A percentile compares a stretch with the other conserved stretches of the same genome.
Evolutionary conservation across 1,140 invertebrate species (phyloP).

Genomic region (Meloidogyne hapla): DNA sequence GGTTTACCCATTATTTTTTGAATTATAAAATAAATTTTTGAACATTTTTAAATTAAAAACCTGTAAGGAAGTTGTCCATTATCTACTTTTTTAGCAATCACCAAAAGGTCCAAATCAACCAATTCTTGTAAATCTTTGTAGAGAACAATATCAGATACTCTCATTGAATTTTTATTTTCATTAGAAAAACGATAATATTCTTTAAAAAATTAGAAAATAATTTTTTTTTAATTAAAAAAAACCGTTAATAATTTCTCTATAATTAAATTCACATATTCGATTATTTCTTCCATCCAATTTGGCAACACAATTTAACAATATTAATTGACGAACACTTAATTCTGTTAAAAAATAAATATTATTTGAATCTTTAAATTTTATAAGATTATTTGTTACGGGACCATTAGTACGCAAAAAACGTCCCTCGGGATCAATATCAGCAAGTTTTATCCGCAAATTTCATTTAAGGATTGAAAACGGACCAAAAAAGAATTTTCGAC

Average conservation of each 20-base stretch:
- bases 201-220: not conserved
- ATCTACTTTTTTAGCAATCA: slow-evolving; percentile 13
- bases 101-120: not conserved
- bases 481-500: too few relatives aligned
- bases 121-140: slow-evolving; percentile 25
- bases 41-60: not conserved
- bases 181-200: slow-evolving; percentile 21
- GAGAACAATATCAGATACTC: slow-evolving; percentile 19
- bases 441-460: too few relatives aligned
- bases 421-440: not conserved
- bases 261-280: slow-evolving; percentile 9
- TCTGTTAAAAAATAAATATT: slow-evolving; percentile 4
- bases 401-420: not conserved
- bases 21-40: too few relatives aligned
- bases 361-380: not conserved
- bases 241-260: slow-evolving; percentile 21
- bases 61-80: slow-evolving; percentile 18
- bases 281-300: not conserved
- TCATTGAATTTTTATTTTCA: slow-evolving; percentile 14
- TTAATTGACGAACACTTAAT: slow-evolving; percentile 13
- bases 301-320: slow-evolving; percentile 20
- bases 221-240: not conserved
- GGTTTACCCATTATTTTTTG: too few relatives aligned
- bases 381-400: not conserved
- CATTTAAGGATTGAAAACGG: too few relatives aligned